Conservation (phyloP, 2,888 invertebrate species). For the Branchipolynoe longqiensis region DNA sequence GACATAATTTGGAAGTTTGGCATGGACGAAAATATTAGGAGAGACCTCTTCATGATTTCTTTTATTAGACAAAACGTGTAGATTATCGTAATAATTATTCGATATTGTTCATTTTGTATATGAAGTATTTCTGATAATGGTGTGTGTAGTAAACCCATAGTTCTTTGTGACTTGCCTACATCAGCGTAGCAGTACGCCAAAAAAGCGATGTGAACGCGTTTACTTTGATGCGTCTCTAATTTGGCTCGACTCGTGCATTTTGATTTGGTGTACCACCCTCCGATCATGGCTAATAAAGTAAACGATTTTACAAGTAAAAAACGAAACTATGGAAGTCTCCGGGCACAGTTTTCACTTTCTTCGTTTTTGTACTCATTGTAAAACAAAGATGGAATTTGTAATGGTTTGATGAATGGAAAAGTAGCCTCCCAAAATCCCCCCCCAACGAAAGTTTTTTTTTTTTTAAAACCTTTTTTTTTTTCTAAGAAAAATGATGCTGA, state of each 20-base stretch:
- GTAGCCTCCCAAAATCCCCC: not conserved
- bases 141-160: slow-evolving; percentile 55
- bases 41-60: slow-evolving; percentile 48
- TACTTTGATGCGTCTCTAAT: slow-evolving; percentile 55
- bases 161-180: slow-evolving; percentile 48
- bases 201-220: slow-evolving; percentile 35
- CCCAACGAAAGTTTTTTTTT: not conserved
- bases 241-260: slow-evolving; percentile 57
- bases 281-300: slow-evolving; percentile 61
- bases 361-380: not conserved
- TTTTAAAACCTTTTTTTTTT: not conserved
- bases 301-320: slow-evolving; percentile 56
- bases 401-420: slow-evolving; percentile 8
- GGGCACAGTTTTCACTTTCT: slow-evolving; percentile 48
- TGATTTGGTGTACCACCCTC: slow-evolving; percentile 59
- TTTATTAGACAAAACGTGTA: slow-evolving; percentile 38
- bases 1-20: slow-evolving; percentile 54
- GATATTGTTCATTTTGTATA: slow-evolving; percentile 56
- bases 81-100: slow-evolving; percentile 29
- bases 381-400: slow-evolving; percentile 19
- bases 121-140: slow-evolving; percentile 54
- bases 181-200: slow-evolving; percentile 47
- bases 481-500: slow-evolving; percentile 15
- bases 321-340: not conserved
- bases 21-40: slow-evolving; percentile 51